Percentiles rank a stretch among this genome's conserved stretches.
Conservation (phyloP, 2,888 invertebrate species). For the Embidobia sp. region DNA sequence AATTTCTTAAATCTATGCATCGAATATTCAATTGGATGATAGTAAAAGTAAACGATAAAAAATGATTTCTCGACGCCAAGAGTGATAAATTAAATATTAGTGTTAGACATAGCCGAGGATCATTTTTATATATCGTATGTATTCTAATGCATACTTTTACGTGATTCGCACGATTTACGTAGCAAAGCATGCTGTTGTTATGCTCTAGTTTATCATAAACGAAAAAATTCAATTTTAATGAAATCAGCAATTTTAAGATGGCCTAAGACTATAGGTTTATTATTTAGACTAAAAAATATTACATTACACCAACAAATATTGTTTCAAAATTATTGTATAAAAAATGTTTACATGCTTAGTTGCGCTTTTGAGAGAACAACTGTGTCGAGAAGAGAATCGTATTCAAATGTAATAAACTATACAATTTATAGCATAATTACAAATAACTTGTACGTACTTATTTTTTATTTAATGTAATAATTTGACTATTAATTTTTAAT, state of each 20-base stretch:
- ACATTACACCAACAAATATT: no score
- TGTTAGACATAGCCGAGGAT: slow-evolving; percentile 27
- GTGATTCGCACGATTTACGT: slow-evolving; percentile 35
- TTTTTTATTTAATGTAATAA: no score
- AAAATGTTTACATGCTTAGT: no score
- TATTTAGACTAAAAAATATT: slow-evolving; percentile 33
- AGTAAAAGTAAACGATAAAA: slow-evolving; percentile 10
- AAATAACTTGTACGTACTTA: no score
- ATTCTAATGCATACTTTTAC: slow-evolving; percentile 30
- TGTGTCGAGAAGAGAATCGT: no score
- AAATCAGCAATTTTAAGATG: no score
- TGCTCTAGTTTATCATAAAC: slow-evolving; percentile 9
- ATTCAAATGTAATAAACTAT: no score
- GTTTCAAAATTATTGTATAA: no score
- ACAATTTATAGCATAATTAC: no score
- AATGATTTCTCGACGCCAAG: slow-evolving; percentile 19
- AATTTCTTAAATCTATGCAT: slow-evolving; percentile 35
- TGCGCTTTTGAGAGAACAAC: not conserved
- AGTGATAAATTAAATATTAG: slow-evolving; percentile 37
- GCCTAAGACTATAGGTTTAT: no score
- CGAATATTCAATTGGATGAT: slow-evolving; percentile 24
- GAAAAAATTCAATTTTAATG: not conserved
- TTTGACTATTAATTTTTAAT: no score
- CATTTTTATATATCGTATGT: slow-evolving; percentile 46
- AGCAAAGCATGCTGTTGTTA: slow-evolving; percentile 35